Conservation (phyloP, 2,888 invertebrate genomes). For the Capitulum mitella region DNA sequence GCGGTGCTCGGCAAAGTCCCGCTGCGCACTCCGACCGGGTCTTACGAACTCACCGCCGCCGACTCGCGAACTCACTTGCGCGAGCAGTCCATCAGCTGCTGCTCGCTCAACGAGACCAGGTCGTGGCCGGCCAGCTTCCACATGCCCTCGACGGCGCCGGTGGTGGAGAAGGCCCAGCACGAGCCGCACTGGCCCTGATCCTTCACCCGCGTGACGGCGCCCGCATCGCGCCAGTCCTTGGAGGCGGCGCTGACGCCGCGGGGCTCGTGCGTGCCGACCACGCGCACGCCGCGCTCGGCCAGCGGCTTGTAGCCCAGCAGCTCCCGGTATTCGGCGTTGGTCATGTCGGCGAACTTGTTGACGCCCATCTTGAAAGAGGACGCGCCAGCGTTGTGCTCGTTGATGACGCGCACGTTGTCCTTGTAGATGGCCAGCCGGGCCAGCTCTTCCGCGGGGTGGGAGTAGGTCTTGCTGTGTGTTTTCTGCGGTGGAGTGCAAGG, state of each 20-base stretch:
- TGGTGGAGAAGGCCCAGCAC: slow-evolving; percentile 49
- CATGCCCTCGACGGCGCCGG: slow-evolving; percentile 66
- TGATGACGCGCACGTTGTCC: slow-evolving; percentile 76
- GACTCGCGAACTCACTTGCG: no score
- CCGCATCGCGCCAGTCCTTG: slow-evolving; percentile 43
- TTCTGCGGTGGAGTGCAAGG: not conserved
- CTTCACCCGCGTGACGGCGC: slow-evolving; percentile 43
- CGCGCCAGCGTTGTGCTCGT: slow-evolving; percentile 62
- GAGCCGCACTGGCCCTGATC: slow-evolving; percentile 48
- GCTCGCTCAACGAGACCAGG: slow-evolving; percentile 81
- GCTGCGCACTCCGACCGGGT: no score
- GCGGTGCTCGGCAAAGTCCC: not conserved
- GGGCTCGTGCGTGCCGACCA: not conserved
- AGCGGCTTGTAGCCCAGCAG: slow-evolving; percentile 56
- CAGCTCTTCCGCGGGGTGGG: slow-evolving; percentile 64
- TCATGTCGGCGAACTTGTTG: slow-evolving; percentile 75
- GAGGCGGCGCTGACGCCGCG: slow-evolving; percentile 26
- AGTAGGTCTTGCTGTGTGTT: slow-evolving; percentile 53
- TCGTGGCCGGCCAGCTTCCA: slow-evolving; percentile 69
- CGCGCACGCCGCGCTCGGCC: not conserved
- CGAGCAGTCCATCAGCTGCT: slow-evolving; percentile 89
- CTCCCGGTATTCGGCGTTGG: slow-evolving; percentile 69
- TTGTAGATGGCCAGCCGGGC: slow-evolving; percentile 81
- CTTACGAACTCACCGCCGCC: no score
- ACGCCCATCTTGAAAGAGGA: slow-evolving; percentile 38